Base-by-base conservation (phyloP, 2,113 vertebrate species). In the Engraulis encrasicolus region DNA sequence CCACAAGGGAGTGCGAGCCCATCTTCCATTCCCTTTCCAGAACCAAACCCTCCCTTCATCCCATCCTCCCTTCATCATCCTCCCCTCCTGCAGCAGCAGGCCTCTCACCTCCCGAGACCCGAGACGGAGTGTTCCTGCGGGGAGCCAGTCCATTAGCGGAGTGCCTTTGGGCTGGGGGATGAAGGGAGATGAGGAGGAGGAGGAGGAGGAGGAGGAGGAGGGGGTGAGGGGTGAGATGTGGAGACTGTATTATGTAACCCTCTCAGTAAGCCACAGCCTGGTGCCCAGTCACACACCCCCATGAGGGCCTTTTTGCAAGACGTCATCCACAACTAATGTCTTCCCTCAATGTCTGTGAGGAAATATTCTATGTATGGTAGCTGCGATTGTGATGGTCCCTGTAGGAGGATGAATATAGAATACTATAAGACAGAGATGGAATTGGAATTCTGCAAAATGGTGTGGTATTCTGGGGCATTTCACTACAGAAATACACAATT, bases 241-340 rank as follows among this genome's bases (percentile, higher is more conserved):
- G n/a, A n/a, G n/a, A n/a, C n/a, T n/a, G n/a, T n/a, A n/a, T 66
- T 66, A 66, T 31, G 31, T 66, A 66, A 66, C 58, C 58, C 58
- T 66, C 31, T 66, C n/a, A n/a, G n/a, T n/a, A n/a, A n/a, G 58
- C 58, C 58, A 66, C 23, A 2, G 58, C n/a, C 58, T 31, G 58
- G 7, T 2, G 9, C 23, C 31, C 23, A 3, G 23, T 14, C 9
- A 14, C 58, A 66, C 6, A 6, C 50, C 1, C 50, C 50, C n/a
- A 19, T 54, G 50, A 54, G n/a, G 17, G 50, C 50, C 18, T 54
- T 54, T 20, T 5, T 19, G 17, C 54, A 58, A 31, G 1, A 66
- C n/a, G 15, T 27, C 23, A 27, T 12, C 1, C 31, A 15, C 31
- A 27, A n/a, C 23, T 31, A 27, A 27, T 66, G 58, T 66, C 23